A percentile compares a stretch with the other conserved stretches of the same genome.
Evolutionary conservation across 2,888 invertebrate species (phyloP).

Genomic region (Belgica antarctica): DNA sequence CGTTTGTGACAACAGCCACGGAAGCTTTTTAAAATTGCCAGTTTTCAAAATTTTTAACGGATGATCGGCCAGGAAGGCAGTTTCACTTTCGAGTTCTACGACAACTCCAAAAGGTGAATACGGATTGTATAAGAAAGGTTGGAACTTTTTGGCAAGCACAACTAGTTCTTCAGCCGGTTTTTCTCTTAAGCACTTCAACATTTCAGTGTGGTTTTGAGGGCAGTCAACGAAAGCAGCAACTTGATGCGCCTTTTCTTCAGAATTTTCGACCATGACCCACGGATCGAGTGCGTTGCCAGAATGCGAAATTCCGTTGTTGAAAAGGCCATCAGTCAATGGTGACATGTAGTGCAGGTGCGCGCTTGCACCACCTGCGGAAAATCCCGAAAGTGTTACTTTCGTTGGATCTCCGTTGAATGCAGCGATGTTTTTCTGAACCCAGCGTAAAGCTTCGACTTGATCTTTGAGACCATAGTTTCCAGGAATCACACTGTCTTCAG

Average conservation of each 20-base stretch:
- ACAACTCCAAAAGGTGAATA: conserved; percentile 73
- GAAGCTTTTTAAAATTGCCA: conserved; percentile 63
- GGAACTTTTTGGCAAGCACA: conserved; percentile 52
- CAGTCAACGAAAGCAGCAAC: conserved; percentile 65
- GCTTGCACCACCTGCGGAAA: conserved; percentile 73
- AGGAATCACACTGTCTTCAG: conserved; percentile 66
- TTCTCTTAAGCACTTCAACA: conserved; percentile 65
- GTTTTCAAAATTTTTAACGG: conserved; percentile 63
- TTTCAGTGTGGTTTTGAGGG: conserved; percentile 57
- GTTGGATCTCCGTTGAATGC: conserved; percentile 71
- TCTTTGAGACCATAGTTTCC: conserved; percentile 75
- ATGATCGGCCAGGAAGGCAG: conserved; percentile 65
- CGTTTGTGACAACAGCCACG: conserved; percentile 68
- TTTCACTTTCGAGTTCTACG: conserved; percentile 59
- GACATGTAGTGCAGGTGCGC: conserved; percentile 71
- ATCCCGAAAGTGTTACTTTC: conserved; percentile 66
- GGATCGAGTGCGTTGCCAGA: conserved; percentile 68
- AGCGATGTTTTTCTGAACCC: conserved; percentile 67
- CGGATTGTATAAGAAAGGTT: conserved; percentile 64
- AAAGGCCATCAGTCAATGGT: conserved; percentile 62
- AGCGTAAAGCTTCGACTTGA: conserved; percentile 67
- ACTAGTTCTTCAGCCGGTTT: conserved; percentile 64
- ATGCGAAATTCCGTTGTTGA: conserved; percentile 64
- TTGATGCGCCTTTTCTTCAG: conserved; percentile 62
- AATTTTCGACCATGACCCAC: conserved; percentile 61